A percentile compares a stretch with the other conserved stretches of the same genome.
These are phyloP conservation scores for Falcaria lacertinaria DNA, from an alignment of 2,888 invertebrate species.

Conservation along the genomic window DNA sequence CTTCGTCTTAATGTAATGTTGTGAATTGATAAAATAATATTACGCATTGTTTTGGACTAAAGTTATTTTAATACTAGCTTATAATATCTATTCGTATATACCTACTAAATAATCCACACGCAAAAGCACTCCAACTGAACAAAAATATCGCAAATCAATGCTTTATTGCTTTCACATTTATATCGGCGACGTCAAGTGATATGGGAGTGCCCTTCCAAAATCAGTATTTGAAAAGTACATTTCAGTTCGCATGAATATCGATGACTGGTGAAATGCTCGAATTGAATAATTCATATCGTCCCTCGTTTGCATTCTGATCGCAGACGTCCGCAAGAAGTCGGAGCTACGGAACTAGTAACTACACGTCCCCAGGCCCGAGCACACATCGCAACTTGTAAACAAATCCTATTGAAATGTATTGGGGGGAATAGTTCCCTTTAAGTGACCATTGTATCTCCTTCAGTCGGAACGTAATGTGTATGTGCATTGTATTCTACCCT, in stretches of 20 bases:
- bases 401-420: constrained; percentile 19
- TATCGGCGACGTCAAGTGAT: not conserved
- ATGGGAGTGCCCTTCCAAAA: constrained; percentile 13
- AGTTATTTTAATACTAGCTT: no score
- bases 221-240: constrained; percentile 26
- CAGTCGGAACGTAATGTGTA: not conserved
- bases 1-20: not conserved
- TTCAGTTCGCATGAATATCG: constrained; percentile 42
- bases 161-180: no score
- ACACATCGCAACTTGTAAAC: constrained; percentile 27
- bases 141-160: no score
- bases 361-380: constrained; percentile 15
- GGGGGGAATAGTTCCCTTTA: constrained; percentile 1
- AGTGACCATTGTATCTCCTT: not conserved
- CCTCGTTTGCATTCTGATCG: constrained; percentile 45
- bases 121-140: no score
- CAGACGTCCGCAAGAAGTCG: constrained; percentile 28
- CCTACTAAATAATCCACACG: no score
- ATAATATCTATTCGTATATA: no score
- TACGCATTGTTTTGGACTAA: no score
- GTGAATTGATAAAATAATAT: not conserved
- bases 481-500: not conserved
- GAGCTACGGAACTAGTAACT: constrained; percentile 8
- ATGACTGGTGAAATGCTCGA: constrained; percentile 38
- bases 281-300: constrained; percentile 46